These are phyloP conservation scores for Micromys minutus DNA, from an alignment of 2,113 vertebrate species.

Conservation along the genomic window DNA sequence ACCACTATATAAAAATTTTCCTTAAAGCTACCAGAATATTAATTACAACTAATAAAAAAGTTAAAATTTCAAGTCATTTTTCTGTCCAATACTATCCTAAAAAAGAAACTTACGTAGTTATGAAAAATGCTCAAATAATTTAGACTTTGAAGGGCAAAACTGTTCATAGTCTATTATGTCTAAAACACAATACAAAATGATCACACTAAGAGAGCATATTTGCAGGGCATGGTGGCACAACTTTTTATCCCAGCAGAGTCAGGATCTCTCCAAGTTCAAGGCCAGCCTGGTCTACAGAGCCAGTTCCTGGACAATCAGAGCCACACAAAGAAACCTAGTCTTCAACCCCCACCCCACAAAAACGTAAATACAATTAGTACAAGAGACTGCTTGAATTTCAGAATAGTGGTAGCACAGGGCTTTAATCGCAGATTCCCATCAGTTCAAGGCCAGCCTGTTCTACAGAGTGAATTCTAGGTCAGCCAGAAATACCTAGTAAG, in stretches of 20 bases:
- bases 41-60: constrained; percentile 16
- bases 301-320: not conserved
- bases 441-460: not conserved
- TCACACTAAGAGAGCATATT: not conserved
- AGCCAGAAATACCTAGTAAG: not conserved
- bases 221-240: not conserved
- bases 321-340: not conserved
- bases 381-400: not conserved
- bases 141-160: not conserved
- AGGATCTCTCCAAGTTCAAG: not conserved
- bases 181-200: constrained; percentile 20
- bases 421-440: not conserved
- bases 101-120: not conserved
- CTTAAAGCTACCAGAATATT: not conserved
- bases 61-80: constrained; percentile 40
- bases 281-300: not conserved
- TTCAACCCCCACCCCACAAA: not conserved
- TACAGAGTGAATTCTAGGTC: not conserved
- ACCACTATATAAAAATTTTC: not conserved
- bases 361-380: not conserved
- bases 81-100: not conserved
- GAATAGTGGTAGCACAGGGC: not conserved
- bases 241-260: not conserved
- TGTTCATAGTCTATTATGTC: not conserved
- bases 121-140: not conserved